Percentiles rank a stretch among this genome's conserved stretches.
Evolutionary conservation across 2,888 invertebrate species (phyloP).

Genomic region (Sialis fuliginosa): DNA sequence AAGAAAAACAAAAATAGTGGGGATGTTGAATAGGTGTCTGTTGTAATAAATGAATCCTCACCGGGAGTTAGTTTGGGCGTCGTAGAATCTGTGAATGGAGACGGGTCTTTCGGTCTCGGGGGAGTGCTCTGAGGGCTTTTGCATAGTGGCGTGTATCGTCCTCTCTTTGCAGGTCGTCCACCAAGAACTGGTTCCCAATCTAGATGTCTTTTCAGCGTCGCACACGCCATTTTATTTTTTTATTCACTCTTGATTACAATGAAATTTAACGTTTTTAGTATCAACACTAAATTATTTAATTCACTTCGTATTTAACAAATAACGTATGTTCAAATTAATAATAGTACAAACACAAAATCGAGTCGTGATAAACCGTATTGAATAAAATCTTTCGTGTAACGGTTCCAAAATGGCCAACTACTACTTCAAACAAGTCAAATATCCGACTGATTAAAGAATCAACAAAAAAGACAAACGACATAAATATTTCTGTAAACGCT

Average conservation of each 20-base stretch:
- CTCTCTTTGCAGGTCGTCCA: conserved; percentile 71
- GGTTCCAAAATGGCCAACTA: conserved; percentile 1
- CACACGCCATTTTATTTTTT: conserved; percentile 79
- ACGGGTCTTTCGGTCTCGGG: conserved; percentile 26
- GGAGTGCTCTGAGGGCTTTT: conserved; percentile 35
- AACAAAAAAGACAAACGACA: conserved; percentile 1
- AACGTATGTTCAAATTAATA: no score
- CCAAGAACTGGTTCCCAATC: conserved; percentile 88
- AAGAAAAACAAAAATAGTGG: conserved; percentile 4
- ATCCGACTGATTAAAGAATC: conserved; percentile 2
- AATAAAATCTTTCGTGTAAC: neutral
- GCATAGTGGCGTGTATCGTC: conserved; percentile 82
- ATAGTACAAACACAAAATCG: no score
- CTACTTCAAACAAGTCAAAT: neutral
- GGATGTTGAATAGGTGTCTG: no score
- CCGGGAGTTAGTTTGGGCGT: conserved; percentile 77
- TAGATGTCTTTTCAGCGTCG: conserved; percentile 85
- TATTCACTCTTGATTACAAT: neutral
- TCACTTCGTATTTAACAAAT: no score
- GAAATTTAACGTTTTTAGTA: neutral
- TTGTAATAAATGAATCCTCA: conserved; percentile 27
- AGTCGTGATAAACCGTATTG: no score
- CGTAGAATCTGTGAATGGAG: conserved; percentile 68
- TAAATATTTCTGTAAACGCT: neutral
- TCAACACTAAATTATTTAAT: no score